These are phyloP conservation scores for Andrena cerasifolii DNA, from an alignment of 1,140 invertebrate species.

Conservation along the genomic window DNA sequence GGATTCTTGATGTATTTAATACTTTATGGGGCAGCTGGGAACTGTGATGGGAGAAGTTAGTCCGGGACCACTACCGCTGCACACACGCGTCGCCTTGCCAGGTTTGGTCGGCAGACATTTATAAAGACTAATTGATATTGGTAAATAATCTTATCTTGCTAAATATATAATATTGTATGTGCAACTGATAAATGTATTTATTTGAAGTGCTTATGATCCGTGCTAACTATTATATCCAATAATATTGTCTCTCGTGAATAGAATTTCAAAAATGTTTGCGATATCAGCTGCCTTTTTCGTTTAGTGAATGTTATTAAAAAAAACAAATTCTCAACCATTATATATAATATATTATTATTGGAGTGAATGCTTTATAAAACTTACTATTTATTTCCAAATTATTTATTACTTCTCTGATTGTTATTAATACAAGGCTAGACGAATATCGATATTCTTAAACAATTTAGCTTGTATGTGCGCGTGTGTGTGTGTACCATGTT, in stretches of 20 bases:
- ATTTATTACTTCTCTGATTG: conserved; percentile 7
- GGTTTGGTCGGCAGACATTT: conserved; percentile 78
- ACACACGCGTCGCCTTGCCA: conserved; percentile 77
- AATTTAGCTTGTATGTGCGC: not conserved
- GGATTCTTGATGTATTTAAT: conserved; percentile 75
- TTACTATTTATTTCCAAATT: conserved; percentile 4
- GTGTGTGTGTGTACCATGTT: conserved; percentile 15
- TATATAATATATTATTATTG: not conserved
- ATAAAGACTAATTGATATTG: conserved; percentile 64
- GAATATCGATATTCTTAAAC: not conserved
- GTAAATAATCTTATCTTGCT: conserved; percentile 45
- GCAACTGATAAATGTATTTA: conserved; percentile 55
- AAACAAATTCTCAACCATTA: not conserved
- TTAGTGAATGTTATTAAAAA: not conserved
- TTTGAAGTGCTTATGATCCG: conserved; percentile 29
- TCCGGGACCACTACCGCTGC: conserved; percentile 77
- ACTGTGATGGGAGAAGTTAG: conserved; percentile 78
- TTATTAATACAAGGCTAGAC: not conserved
- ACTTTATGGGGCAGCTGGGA: conserved; percentile 78
- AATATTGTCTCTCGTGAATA: conserved; percentile 9
- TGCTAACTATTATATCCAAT: conserved; percentile 18
- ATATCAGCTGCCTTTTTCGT: not conserved
- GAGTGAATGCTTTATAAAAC: not conserved
- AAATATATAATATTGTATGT: conserved; percentile 45
- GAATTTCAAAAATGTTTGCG: conserved; percentile 14